These are phyloP conservation scores for Scomberomorus guttatus DNA, from an alignment of 2,797 vertebrate species.

Conservation along the genomic window DNA sequence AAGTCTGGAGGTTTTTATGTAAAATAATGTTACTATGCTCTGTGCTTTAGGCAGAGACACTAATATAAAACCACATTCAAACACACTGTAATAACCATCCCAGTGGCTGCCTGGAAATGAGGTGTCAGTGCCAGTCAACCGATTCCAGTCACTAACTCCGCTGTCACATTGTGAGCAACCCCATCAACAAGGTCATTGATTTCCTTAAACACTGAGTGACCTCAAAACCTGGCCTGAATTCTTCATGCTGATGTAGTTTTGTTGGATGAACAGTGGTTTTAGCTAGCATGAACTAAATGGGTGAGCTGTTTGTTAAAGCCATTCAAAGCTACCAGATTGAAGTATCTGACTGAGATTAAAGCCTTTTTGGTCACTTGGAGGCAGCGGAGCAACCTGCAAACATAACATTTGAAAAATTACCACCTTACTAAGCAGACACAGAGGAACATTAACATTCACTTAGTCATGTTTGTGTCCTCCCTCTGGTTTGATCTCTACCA, in stretches of 20 bases:
- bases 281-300: background rate
- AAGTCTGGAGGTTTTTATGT: background rate
- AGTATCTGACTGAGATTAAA: background rate
- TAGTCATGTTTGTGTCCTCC: too few species aligned
- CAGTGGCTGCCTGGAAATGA: background rate
- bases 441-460: too few species aligned
- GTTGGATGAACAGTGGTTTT: constrained; percentile 2
- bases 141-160: constrained; percentile 13
- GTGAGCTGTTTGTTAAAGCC: background rate
- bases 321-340: background rate
- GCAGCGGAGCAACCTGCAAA: too few species aligned
- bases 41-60: background rate
- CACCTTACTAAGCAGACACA: too few species aligned
- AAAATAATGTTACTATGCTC: background rate
- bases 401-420: background rate
- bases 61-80: background rate
- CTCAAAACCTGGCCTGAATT: constrained; percentile 12
- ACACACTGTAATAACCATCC: background rate
- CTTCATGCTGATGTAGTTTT: constrained; percentile 8
- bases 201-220: constrained; percentile 47
- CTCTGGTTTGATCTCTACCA: too few species aligned
- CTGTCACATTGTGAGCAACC: constrained; percentile 13
- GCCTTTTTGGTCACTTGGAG: background rate
- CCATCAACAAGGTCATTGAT: constrained; percentile 50
- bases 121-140: constrained; percentile 17